Evolutionary conservation across 2,113 vertebrate genomes (phyloP).

Genomic region (Calonectris borealis): DNA sequence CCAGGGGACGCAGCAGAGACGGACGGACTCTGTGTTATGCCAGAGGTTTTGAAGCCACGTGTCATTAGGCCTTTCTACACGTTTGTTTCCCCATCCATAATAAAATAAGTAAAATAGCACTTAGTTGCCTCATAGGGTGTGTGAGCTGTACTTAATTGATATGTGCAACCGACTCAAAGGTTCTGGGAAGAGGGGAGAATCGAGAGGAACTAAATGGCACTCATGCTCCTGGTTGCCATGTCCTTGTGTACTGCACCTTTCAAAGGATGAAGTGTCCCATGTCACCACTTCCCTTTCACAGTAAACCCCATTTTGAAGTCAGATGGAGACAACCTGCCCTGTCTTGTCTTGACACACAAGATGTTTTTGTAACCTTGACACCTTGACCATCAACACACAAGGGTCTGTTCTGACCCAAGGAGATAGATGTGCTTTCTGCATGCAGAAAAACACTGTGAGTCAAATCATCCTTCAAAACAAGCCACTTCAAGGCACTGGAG

Average conservation of each 20-base stretch:
- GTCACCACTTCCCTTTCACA: not conserved
- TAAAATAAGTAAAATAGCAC: constrained; percentile 55
- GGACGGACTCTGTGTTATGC: accelerated
- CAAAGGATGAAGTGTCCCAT: not conserved
- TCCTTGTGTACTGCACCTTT: not conserved
- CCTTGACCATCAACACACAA: not conserved
- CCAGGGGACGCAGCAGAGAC: not conserved
- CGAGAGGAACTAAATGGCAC: not conserved
- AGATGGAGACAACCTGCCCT: not conserved
- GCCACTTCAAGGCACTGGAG: not conserved
- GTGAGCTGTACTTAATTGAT: constrained; percentile 44
- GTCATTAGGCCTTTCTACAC: constrained; percentile 21
- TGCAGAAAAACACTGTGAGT: not conserved
- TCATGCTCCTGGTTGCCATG: not conserved
- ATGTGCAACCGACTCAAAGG: not conserved
- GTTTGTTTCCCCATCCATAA: constrained; percentile 42
- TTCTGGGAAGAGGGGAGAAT: constrained; percentile 16
- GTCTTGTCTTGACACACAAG: not conserved
- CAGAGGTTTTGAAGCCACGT: not conserved
- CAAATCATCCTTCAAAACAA: not conserved
- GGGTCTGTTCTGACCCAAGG: not conserved
- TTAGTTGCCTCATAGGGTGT: constrained; percentile 52
- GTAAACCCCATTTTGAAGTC: not conserved
- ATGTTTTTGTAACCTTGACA: not conserved
- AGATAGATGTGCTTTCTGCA: not conserved